These are phyloP conservation scores for Phalacrocorax aristotelis DNA, from an alignment of 2,113 vertebrate species.

Conservation along the genomic window DNA sequence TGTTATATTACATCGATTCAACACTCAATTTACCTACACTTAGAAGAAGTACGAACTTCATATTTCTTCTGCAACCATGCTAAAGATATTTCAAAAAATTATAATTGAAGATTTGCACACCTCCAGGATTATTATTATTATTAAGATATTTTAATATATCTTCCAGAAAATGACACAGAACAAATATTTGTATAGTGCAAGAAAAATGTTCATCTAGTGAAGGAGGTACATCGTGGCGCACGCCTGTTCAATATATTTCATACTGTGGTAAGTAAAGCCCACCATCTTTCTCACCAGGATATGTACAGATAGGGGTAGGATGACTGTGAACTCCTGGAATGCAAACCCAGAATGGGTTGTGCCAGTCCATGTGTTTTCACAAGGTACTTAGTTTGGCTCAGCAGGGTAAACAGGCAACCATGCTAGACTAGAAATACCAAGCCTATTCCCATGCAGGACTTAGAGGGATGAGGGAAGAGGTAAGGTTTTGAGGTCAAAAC, in stretches of 20 bases:
- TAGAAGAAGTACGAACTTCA: background rate
- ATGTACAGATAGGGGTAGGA: background rate
- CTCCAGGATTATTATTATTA: background rate
- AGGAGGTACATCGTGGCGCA: background rate
- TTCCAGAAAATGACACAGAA: background rate
- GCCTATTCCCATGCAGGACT: background rate
- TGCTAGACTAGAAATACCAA: background rate
- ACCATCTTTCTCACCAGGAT: background rate
- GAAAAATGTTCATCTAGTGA: background rate
- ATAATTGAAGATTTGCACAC: background rate
- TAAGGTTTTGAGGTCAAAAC: background rate
- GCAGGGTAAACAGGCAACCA: background rate
- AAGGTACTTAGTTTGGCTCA: background rate
- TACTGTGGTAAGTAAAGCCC: background rate
- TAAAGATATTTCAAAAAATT: background rate
- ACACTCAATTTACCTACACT: background rate
- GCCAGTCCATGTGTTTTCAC: background rate
- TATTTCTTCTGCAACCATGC: background rate
- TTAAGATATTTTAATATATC: background rate
- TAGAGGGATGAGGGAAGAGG: background rate
- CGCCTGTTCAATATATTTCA: background rate
- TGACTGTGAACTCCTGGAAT: background rate
- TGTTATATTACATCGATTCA: background rate
- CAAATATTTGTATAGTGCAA: background rate
- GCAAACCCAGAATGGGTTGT: background rate